Conservation (phyloP, 2,888 invertebrate genomes). For the Arge pagana region DNA sequence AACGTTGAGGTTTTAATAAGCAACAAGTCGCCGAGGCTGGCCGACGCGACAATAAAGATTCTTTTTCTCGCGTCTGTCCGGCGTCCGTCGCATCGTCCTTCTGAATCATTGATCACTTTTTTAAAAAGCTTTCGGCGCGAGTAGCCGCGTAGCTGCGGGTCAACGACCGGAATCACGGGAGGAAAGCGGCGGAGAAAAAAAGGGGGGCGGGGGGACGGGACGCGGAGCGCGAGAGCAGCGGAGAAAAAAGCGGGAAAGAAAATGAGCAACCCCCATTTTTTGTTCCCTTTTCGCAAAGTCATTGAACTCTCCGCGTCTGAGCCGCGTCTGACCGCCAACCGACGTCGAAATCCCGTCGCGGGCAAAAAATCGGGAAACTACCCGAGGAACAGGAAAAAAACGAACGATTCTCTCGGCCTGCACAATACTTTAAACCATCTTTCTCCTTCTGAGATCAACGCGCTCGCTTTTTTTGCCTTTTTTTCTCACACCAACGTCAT, state of each 20-base stretch:
- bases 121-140: neutral
- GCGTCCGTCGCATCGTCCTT: neutral
- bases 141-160: neutral
- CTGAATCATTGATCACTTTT: constrained; percentile 11
- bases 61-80: neutral
- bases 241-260: constrained; percentile 16
- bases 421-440: too few relatives aligned
- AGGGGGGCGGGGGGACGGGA: neutral
- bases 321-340: constrained; percentile 22
- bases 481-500: too few relatives aligned
- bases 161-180: constrained; percentile 8
- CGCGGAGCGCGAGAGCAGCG: neutral
- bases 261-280: constrained; percentile 3
- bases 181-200: constrained; percentile 10
- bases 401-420: too few relatives aligned
- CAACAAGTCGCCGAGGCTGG: too few relatives aligned
- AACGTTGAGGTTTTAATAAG: too few relatives aligned
- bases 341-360: constrained; percentile 26
- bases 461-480: too few relatives aligned
- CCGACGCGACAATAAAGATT: too few relatives aligned
- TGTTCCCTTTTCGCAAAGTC: constrained; percentile 34
- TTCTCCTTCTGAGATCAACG: too few relatives aligned
- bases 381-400: constrained; percentile 8
- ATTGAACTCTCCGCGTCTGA: constrained; percentile 31
- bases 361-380: constrained; percentile 26